These are phyloP conservation scores for Hipposideros armiger DNA, from an alignment of 2,113 vertebrate species.

Conservation along the genomic window DNA sequence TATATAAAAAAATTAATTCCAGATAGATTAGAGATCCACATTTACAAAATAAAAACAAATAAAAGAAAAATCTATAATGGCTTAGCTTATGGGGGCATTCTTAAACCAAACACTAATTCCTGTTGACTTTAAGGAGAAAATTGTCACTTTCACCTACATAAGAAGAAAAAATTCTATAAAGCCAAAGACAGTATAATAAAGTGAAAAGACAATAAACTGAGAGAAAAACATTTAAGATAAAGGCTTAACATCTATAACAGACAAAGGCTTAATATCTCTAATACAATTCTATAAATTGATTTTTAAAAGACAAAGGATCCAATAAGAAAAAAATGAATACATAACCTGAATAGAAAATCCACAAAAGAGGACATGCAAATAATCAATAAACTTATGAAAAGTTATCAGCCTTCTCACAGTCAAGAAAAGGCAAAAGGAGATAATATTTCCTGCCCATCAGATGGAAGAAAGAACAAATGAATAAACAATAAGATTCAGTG, in stretches of 20 bases:
- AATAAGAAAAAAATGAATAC: not conserved
- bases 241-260: not conserved
- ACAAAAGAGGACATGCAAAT: not conserved
- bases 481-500: not conserved
- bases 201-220: not conserved
- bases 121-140: conserved; percentile 45
- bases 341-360: conserved; percentile 38
- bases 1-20: not conserved
- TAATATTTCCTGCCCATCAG: not conserved
- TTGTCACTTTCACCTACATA: not conserved
- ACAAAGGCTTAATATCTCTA: not conserved
- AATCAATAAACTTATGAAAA: not conserved
- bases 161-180: conserved; percentile 50
- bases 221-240: conserved; percentile 22
- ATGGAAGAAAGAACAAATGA: not conserved
- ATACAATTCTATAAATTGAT: conserved; percentile 7
- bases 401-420: not conserved
- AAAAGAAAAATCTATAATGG: not conserved
- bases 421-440: conserved; percentile 21
- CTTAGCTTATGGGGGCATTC: not conserved
- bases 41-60: conserved; percentile 13
- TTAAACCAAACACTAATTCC: not conserved
- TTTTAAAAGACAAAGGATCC: not conserved
- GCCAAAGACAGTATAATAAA: conserved; percentile 15
- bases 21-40: not conserved